Conservation (phyloP, 2,797 vertebrate genomes). For the Staurois parvus region DNA sequence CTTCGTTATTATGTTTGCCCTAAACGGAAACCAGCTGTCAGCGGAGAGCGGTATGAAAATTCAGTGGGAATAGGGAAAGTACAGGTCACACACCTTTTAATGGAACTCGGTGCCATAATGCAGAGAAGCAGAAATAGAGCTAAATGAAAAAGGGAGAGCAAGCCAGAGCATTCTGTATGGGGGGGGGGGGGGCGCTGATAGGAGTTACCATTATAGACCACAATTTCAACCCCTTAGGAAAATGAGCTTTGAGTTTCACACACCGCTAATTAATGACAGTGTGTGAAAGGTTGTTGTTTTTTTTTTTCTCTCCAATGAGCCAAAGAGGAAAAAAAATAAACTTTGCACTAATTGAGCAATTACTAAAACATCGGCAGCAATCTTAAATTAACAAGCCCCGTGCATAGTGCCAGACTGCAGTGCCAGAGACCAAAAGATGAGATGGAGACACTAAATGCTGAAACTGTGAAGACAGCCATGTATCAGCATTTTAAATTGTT, state of each 20-base stretch:
- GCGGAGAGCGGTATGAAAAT: background rate
- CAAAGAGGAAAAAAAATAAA: conserved; percentile 49
- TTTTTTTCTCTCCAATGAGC: conserved; percentile 37
- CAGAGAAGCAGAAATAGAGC: background rate
- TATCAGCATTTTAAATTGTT: background rate
- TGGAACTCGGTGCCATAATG: background rate
- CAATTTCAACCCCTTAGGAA: background rate
- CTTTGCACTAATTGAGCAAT: conserved; percentile 60
- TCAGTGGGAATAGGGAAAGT: background rate
- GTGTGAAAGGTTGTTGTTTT: conserved; percentile 13
- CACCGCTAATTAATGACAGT: conserved; percentile 26
- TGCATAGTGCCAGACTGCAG: conserved; percentile 36
- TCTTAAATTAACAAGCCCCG: conserved; percentile 50
- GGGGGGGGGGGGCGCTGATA: background rate
- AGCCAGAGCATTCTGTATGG: background rate
- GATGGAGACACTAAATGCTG: conserved; percentile 7
- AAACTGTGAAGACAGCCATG: background rate
- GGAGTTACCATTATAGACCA: background rate
- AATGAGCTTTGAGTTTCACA: conserved; percentile 13
- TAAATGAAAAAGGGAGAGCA: background rate
- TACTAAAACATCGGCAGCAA: conserved; percentile 45
- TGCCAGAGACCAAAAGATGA: conserved; percentile 35
- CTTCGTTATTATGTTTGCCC: conserved; percentile 12
- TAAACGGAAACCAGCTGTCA: conserved; percentile 24
- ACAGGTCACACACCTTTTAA: background rate